Conservation (phyloP, 2,113 vertebrate species). For the Triplophysa tibetana region DNA sequence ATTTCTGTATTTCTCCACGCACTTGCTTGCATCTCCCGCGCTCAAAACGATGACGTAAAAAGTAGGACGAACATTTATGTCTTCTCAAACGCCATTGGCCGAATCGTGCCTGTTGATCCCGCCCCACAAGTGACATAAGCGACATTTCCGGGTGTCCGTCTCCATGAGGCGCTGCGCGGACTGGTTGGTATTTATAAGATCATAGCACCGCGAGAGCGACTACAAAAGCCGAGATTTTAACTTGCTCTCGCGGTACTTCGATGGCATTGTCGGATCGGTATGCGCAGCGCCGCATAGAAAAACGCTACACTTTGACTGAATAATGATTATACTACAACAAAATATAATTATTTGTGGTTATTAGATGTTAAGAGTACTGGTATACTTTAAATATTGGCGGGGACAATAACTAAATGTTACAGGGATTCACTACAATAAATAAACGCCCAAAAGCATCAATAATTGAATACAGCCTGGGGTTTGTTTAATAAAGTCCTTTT, state of each 20-base stretch:
- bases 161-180: no score
- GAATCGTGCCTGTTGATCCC: neutral
- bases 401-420: neutral
- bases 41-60: constrained; percentile 48
- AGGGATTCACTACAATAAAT: neutral
- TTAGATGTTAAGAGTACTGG: neutral
- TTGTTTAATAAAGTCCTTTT: neutral
- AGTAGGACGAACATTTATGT: neutral
- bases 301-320: no score
- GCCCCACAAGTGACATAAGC: neutral
- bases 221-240: no score
- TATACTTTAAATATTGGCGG: no score
- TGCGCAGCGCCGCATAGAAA: no score
- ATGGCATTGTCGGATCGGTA: no score
- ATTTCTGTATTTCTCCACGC: neutral
- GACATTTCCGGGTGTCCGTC: neutral
- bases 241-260: no score
- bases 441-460: neutral
- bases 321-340: no score
- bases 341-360: neutral
- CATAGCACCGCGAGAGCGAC: no score
- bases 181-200: no score
- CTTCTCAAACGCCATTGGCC: constrained; percentile 36
- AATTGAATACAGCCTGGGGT: constrained; percentile 9
- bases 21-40: constrained; percentile 44